Conservation (phyloP, 1,140 invertebrate species). For the Druon quercuslanigerum region DNA sequence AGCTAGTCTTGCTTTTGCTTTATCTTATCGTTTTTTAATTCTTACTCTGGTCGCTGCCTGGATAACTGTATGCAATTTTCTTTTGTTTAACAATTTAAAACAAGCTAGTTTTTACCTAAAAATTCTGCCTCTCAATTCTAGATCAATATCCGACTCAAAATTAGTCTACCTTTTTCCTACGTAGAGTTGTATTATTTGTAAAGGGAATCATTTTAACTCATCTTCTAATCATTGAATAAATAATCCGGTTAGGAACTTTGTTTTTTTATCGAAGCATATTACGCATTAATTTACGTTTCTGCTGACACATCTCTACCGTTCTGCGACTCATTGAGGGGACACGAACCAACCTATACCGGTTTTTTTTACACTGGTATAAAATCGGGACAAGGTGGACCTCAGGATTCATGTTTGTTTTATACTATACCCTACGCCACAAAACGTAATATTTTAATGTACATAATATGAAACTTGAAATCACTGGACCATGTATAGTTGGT, state of each 20-base stretch:
- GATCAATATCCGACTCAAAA: too few relatives aligned
- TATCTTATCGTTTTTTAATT: too few relatives aligned
- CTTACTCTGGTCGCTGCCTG: too few relatives aligned
- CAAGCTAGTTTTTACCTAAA: too few relatives aligned
- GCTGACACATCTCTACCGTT: not conserved
- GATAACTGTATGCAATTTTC: too few relatives aligned
- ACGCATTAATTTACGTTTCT: slow-evolving; percentile 9
- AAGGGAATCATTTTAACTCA: not conserved
- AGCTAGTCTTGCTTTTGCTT: too few relatives aligned
- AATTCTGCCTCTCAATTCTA: too few relatives aligned
- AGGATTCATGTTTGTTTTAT: slow-evolving; percentile 40
- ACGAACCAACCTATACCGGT: not conserved
- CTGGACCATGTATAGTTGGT: too few relatives aligned
- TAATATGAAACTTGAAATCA: not conserved
- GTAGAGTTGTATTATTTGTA: too few relatives aligned
- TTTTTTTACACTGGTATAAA: not conserved
- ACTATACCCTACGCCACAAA: not conserved
- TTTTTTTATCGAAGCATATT: not conserved
- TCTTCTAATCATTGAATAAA: not conserved
- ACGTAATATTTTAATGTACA: not conserved
- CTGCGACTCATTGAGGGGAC: not conserved
- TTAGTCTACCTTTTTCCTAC: too few relatives aligned
- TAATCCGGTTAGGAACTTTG: not conserved
- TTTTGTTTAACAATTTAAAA: too few relatives aligned
- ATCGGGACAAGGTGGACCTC: not conserved